Base-by-base conservation (phyloP, 2,888 invertebrate genomes). In the Endotricha flammealis region DNA sequence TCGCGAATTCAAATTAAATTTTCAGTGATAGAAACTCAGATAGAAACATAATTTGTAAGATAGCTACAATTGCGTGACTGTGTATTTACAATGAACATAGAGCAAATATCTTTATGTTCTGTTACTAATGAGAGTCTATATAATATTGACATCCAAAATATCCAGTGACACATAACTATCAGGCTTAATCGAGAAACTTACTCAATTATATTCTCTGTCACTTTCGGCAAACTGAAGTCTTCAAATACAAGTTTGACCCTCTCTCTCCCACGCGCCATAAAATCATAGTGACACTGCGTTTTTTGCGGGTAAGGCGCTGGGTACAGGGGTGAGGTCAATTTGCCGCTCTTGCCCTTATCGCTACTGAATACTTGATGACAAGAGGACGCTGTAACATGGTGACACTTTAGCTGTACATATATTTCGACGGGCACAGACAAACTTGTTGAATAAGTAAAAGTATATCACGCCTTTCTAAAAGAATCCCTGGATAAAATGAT, bases 241-340 rank as follows among this genome's bases (percentile, higher is more conserved):
- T 92, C 91, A 74, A 96, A 96, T 48, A 91, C 88, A 46, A 97
- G 90, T 76, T 94, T 92, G 30, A 97, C 91, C 48, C 95, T 81
- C 73, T 98, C 95, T 51, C 92, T 90, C 23, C 93, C 93, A 37
- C 92, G 88, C 11, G 96, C 96, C 59, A 92, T 90, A 74, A 98
- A 97, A 70, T 96, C 95, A 76, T 95, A 97, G 61, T 93, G 92
- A 82, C 97, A 98, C 57, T 91, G 91, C 48, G 94, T 91, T 71
- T 92, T 91, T 42, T 91, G 83, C 6, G 94, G 93, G 80, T 95
- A 96, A 34, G 92, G 90, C 38, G 90, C 89, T 1, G 93, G 95
- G 76, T 94, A 95, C 53, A 92, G 91, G 5, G 95, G 95, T 30
- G 95, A 95, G 34, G 91, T 90, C 64, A 97, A 90, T 49, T 91